Evolutionary conservation across 2,888 invertebrate species (phyloP), one percentile per base, ranked within the genome.

Genomic region (Caenorhabditis zanzibari): DNA sequence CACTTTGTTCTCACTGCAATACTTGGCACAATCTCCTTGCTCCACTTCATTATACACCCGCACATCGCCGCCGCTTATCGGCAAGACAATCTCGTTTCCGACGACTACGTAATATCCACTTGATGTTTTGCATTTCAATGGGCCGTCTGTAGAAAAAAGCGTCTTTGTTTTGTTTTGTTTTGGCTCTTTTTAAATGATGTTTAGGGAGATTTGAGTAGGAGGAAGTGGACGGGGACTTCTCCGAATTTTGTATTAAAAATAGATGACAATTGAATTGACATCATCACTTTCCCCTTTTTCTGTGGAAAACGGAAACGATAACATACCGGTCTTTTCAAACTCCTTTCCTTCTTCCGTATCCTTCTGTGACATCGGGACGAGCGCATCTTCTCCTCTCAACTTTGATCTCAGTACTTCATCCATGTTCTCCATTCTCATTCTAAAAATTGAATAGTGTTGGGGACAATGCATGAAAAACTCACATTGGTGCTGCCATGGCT

Each of bases 41-140:
- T 89, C 90, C 22, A 90, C 83, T 32, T 86, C 85, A 58, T 89
- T 83, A 77, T 89, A 87, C 24, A 83, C 85, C 69, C 83, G 81
- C 16, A 85, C 87, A 44, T 82, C 64, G 32, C 82, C 84, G 64
- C 84, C 79, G 71, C 63, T 74, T 71, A 86, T 83, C 74, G 83
- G 84, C 44, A 85, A 61, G 19, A 89, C 84, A 54, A 91, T 91
- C 82, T 91, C 91, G 71, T 90, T 91, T 22, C 91, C 91, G 71
- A 90, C 83, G 22, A 90, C 91, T 16, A 91, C 90, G 74, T 90
- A 91, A 79, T 91, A 91, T 44, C 88, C 91, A 56, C 84, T 88
- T 16, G 85, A 81, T 44, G 89, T 90, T 58, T 75, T 32, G 72
- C 90, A 90, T 47, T 73, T 71, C 58, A 84, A 77, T 64, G 83